phyloP scores from a whole-genome alignment of 2,797 vertebrate genomes.

The Enteromius anoplus region DNA sequence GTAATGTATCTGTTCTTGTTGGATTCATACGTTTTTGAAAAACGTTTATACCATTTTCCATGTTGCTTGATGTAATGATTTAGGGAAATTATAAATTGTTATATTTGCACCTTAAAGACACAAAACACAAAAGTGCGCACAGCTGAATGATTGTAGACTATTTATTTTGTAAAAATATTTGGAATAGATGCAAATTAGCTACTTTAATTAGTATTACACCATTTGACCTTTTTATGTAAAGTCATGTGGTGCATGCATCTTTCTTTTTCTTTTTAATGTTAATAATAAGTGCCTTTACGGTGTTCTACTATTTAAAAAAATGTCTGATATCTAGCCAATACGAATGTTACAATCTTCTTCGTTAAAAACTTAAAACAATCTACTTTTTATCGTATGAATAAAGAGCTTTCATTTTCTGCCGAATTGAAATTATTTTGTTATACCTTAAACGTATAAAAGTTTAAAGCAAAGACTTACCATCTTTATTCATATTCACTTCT shows the following conservation, averaged over 20 bases:
- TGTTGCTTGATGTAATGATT: not conserved
- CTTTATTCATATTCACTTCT: slow-evolving; percentile 99
- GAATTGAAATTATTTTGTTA: slow-evolving; percentile 15
- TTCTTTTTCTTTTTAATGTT: not conserved
- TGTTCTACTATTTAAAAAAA: not conserved
- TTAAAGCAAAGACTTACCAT: slow-evolving; percentile 82
- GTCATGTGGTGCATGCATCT: not conserved
- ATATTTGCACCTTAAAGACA: not conserved
- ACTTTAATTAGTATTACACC: no score
- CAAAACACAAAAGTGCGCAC: not conserved
- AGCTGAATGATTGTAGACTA: not conserved
- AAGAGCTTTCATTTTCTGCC: not conserved
- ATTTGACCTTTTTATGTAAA: not conserved
- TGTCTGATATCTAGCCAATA: not conserved
- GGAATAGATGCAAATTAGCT: not conserved
- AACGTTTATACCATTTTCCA: not conserved
- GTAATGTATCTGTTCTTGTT: not conserved
- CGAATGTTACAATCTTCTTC: not conserved
- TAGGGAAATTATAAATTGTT: not conserved
- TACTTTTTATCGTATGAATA: not conserved
- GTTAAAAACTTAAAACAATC: not conserved
- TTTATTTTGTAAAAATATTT: not conserved
- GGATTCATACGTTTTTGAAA: not conserved
- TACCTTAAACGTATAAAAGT: not conserved
- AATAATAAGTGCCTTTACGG: not conserved